Conservation (phyloP, 1,140 invertebrate genomes). For the Neocloeon triangulifer region DNA sequence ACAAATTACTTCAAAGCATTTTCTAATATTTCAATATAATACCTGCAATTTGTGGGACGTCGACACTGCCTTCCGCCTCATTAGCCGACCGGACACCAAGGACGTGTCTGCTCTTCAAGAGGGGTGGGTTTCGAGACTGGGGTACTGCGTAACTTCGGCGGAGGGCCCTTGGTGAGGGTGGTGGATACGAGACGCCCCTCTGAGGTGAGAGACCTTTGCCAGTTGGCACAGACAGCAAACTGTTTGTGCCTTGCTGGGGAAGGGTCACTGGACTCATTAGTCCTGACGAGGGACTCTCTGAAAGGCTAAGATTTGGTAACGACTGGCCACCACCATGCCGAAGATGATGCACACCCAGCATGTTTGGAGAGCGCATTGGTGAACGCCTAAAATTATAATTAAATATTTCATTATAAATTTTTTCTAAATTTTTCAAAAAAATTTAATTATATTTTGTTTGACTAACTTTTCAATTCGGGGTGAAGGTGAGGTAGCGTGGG, state of each 20-base stretch:
- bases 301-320: constrained; percentile 21
- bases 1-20: no score
- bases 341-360: constrained; percentile 14
- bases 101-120: constrained; percentile 41
- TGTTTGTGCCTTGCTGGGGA: constrained; percentile 25
- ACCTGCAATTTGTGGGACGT: no score
- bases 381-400: constrained; percentile 1
- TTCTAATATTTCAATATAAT: no score
- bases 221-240: constrained; percentile 25
- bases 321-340: constrained; percentile 1
- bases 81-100: constrained; percentile 11
- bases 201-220: constrained; percentile 24
- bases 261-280: constrained; percentile 21
- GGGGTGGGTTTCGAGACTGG: constrained; percentile 45
- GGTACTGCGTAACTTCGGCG: constrained; percentile 40
- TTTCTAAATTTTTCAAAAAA: constrained; percentile 14
- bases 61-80: no score
- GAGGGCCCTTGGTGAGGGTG: constrained; percentile 45
- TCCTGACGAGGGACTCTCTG: constrained; percentile 20
- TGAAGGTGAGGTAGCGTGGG: constrained; percentile 13
- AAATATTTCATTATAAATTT: no score
- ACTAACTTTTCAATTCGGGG: constrained; percentile 20
- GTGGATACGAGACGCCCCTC: constrained; percentile 49
- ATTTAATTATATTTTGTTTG: constrained; percentile 14
- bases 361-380: constrained; percentile 19